phyloP scores from a whole-genome alignment of 2,888 invertebrate genomes.

The Watsonalla cultraria region DNA sequence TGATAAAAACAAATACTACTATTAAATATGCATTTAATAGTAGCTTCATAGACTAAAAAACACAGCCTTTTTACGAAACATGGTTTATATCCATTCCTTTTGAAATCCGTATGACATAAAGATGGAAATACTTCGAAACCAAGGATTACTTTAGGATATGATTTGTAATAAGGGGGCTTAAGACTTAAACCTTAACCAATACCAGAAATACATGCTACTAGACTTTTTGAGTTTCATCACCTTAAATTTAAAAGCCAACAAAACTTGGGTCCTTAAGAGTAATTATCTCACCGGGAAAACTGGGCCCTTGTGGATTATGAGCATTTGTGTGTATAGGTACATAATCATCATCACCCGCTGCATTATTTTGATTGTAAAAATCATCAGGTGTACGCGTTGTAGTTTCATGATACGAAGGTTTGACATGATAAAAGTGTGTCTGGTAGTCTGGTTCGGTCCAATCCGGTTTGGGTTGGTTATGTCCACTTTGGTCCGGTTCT shows the following conservation, averaged over 20 bases:
- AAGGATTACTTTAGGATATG: too few relatives aligned
- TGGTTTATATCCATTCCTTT: too few relatives aligned
- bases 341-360: constrained; percentile 67
- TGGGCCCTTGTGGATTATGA: constrained; percentile 58
- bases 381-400: constrained; percentile 52
- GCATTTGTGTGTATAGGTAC: constrained; percentile 55
- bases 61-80: too few relatives aligned
- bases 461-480: constrained; percentile 43
- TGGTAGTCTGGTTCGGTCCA: constrained; percentile 43
- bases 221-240: constrained; percentile 29
- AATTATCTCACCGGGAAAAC: constrained; percentile 65
- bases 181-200: constrained; percentile 5
- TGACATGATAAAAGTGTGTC: constrained; percentile 64
- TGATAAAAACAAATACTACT: too few relatives aligned
- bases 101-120: too few relatives aligned
- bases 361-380: constrained; percentile 38
- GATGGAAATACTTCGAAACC: too few relatives aligned
- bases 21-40: too few relatives aligned
- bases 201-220: not conserved
- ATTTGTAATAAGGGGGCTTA: not conserved
- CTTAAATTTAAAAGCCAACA: constrained; percentile 14
- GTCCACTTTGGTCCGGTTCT: constrained; percentile 40
- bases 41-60: too few relatives aligned
- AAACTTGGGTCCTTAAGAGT: constrained; percentile 5
- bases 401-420: constrained; percentile 70